These are phyloP conservation scores for Zosterops pallidus DNA, from an alignment of 2,113 vertebrate species.

Conservation along the genomic window DNA sequence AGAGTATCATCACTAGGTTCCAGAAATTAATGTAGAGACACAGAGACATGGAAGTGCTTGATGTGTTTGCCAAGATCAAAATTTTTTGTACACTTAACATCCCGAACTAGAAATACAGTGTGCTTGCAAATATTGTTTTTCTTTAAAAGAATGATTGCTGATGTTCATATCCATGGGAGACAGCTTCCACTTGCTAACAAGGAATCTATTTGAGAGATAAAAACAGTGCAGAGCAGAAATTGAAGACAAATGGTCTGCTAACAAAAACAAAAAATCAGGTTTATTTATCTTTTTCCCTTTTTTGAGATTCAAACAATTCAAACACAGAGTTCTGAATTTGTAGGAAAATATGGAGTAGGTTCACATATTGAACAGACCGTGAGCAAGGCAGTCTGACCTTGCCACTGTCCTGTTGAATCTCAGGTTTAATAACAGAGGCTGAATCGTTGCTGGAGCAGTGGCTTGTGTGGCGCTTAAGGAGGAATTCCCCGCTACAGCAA, in stretches of 20 bases:
- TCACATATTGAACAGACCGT: background rate
- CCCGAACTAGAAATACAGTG: background rate
- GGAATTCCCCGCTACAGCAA: background rate
- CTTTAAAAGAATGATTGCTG: background rate
- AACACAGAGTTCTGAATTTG: background rate
- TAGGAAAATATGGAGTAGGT: background rate
- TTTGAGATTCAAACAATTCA: background rate
- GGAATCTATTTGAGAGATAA: background rate
- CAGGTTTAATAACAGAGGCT: background rate
- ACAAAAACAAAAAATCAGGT: fast-evolving
- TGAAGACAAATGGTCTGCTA: background rate
- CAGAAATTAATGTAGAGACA: background rate
- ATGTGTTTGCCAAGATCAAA: background rate
- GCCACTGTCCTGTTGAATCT: background rate
- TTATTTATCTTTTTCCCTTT: background rate
- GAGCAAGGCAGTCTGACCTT: background rate
- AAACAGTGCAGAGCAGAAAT: background rate
- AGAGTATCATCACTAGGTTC: background rate
- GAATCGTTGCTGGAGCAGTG: background rate
- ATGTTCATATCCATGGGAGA: background rate
- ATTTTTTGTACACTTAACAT: background rate
- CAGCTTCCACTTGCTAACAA: background rate
- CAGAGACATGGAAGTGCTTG: background rate
- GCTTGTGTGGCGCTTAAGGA: background rate
- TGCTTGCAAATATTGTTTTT: background rate